Evolutionary conservation across 2,888 invertebrate genomes (phyloP).

Genomic region (Endotricha flammealis): DNA sequence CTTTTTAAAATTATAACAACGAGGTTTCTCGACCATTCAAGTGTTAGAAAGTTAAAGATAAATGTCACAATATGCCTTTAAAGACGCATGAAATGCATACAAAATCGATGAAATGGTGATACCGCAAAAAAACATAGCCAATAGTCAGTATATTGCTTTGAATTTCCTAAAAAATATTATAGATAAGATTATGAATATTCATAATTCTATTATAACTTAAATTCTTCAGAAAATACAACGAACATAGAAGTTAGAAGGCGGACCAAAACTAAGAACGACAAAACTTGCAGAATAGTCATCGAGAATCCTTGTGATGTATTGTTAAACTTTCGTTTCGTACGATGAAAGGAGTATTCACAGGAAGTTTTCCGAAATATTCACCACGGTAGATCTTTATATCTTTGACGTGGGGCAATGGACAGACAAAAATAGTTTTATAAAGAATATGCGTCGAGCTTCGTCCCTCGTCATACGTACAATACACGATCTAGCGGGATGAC

Average conservation of each 20-base stretch:
- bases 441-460: background rate
- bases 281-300: background rate
- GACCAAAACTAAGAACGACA: background rate
- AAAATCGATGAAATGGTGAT: no score
- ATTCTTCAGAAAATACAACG: background rate
- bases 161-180: no score
- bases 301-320: background rate
- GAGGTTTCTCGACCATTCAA: no score
- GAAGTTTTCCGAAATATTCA: background rate
- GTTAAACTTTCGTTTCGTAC: background rate
- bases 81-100: no score
- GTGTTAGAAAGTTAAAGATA: no score
- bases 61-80: no score
- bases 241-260: no score
- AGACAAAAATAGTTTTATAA: background rate
- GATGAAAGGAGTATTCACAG: conserved; percentile 13
- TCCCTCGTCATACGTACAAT: background rate
- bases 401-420: background rate
- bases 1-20: no score
- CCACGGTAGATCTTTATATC: background rate
- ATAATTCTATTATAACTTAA: no score
- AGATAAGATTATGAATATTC: no score
- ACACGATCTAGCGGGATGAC: conserved; percentile 16
- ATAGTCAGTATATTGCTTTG: no score
- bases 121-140: no score